Conservation (phyloP, 2,113 vertebrate species). For the Gobiocypris rarus region DNA sequence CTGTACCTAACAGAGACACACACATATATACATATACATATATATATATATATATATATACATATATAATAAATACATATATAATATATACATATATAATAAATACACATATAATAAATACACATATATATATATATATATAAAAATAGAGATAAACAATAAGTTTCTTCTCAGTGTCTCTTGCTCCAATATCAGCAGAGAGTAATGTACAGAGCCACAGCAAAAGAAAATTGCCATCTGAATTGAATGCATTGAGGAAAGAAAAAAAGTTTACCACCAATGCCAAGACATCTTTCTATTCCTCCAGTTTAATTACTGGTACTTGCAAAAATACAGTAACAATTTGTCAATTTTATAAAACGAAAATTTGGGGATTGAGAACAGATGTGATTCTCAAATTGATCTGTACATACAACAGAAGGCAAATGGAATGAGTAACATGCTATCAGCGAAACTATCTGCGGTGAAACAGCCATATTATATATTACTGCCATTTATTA, state of each 20-base stretch:
- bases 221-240: neutral
- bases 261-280: neutral
- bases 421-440: neutral
- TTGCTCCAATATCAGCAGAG: neutral
- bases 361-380: too few relatives aligned
- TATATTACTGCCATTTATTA: too few relatives aligned
- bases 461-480: too few relatives aligned
- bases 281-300: neutral
- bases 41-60: too few relatives aligned
- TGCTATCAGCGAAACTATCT: too few relatives aligned
- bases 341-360: neutral
- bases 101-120: too few relatives aligned
- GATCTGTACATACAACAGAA: neutral
- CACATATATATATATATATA: neutral
- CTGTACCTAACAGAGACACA: constrained; percentile 81
- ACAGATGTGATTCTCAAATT: too few relatives aligned
- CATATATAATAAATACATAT: too few relatives aligned
- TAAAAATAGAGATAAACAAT: neutral
- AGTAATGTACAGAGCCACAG: neutral
- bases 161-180: neutral
- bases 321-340: neutral
- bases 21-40: too few relatives aligned
- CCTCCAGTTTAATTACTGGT: neutral
- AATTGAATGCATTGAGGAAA: neutral
- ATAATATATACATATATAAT: too few relatives aligned